phyloP scores from a whole-genome alignment of 2,888 invertebrate genomes.

The Amphipyra tragopoginis region DNA sequence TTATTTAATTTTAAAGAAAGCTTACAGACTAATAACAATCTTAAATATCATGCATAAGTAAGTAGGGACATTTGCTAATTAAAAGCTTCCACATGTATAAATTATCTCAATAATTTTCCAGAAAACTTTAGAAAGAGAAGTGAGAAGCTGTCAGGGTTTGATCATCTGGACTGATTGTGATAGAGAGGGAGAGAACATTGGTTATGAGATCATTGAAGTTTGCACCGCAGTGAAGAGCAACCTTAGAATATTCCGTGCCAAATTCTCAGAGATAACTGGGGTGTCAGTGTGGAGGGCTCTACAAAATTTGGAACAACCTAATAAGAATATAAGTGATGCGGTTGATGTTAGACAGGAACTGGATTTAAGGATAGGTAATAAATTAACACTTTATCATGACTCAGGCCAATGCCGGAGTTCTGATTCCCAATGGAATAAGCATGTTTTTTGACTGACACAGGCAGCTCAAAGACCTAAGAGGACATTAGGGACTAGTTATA shows the following conservation, averaged over 20 bases:
- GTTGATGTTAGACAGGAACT: constrained; percentile 98
- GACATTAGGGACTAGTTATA: no score
- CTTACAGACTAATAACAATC: no score
- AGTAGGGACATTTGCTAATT: no score
- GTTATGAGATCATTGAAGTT: constrained; percentile 98
- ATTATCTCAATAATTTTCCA: constrained; percentile 71
- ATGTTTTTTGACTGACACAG: no score
- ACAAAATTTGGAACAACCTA: constrained; percentile 93
- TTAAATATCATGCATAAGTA: no score
- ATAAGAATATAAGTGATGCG: constrained; percentile 95
- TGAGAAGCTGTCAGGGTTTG: constrained; percentile 92
- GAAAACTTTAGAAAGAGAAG: constrained; percentile 93
- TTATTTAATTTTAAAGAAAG: no score
- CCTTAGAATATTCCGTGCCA: constrained; percentile 94
- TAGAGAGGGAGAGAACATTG: constrained; percentile 99
- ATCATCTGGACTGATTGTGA: constrained; percentile 99
- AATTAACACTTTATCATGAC: not conserved
- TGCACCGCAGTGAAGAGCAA: constrained; percentile 94
- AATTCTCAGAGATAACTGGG: constrained; percentile 99
- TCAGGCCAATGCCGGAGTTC: no score
- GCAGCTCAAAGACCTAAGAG: no score
- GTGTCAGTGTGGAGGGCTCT: constrained; percentile 95
- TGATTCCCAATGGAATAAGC: no score
- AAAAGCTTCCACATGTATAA: no score
- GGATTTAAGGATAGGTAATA: constrained; percentile 96